Percentiles rank a stretch among this genome's conserved stretches.
These are phyloP conservation scores for Trissolcus basalis DNA, from an alignment of 1,140 invertebrate species.

Conservation along the genomic window DNA sequence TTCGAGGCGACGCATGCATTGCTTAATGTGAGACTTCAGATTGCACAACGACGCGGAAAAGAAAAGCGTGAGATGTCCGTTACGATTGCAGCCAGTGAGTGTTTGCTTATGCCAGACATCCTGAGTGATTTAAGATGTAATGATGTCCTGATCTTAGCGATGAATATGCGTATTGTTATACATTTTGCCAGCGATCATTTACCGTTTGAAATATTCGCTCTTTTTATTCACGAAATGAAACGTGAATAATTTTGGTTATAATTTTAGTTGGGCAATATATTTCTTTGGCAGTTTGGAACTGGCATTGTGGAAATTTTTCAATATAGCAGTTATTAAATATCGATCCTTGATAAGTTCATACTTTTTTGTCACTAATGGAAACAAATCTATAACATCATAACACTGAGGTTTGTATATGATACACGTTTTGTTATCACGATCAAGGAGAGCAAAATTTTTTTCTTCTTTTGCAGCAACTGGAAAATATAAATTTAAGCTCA, in stretches of 20 bases:
- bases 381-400: too few species aligned
- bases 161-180: constrained; percentile 35
- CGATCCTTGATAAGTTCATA: too few species aligned
- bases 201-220: constrained; percentile 20
- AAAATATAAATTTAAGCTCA: too few species aligned
- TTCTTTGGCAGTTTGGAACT: constrained; percentile 6
- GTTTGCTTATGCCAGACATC: constrained; percentile 16
- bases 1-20: too few species aligned
- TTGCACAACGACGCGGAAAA: constrained; percentile 42
- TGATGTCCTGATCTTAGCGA: constrained; percentile 21
- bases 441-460: too few species aligned
- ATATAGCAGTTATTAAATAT: too few species aligned
- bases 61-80: constrained; percentile 44
- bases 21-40: constrained; percentile 8
- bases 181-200: constrained; percentile 17
- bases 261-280: constrained; percentile 9
- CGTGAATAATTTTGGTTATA: not conserved
- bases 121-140: constrained; percentile 39
- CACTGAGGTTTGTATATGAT: too few species aligned
- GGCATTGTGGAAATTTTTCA: constrained; percentile 25
- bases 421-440: too few species aligned
- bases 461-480: too few species aligned
- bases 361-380: too few species aligned
- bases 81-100: constrained; percentile 13
- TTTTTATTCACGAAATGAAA: too few species aligned